phyloP scores from a whole-genome alignment of 1,140 invertebrate species.

The Lepidurus apus region DNA sequence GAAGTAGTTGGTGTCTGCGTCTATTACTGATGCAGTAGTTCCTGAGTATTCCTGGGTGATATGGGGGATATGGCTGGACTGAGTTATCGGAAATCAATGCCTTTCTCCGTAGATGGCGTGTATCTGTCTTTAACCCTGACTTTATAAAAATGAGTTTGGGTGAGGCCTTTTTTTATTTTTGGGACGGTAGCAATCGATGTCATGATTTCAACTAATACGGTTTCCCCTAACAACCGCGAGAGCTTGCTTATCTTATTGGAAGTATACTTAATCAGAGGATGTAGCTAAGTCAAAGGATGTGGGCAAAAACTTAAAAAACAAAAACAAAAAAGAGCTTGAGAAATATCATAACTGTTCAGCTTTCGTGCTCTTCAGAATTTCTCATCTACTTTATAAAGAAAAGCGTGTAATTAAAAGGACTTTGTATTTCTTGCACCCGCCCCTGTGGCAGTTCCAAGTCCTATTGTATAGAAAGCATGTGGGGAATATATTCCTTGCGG shows the following conservation, averaged over 20 bases:
- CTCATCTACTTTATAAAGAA: no score
- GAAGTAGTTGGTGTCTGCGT: background rate
- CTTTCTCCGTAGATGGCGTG: background rate
- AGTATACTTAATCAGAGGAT: no score
- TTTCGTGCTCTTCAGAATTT: no score
- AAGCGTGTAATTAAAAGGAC: no score
- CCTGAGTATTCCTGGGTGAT: background rate
- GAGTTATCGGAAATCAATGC: conserved; percentile 19
- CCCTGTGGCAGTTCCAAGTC: no score
- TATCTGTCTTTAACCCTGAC: conserved; percentile 7
- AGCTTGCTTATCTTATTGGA: background rate
- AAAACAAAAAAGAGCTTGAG: no score
- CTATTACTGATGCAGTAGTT: background rate
- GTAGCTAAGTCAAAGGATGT: no score
- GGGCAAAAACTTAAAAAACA: no score
- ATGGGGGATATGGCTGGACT: background rate
- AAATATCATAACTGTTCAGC: no score
- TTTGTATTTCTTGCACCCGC: no score
- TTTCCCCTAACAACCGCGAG: background rate
- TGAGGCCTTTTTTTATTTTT: background rate
- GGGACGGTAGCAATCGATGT: background rate
- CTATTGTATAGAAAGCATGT: no score
- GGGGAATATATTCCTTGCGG: no score
- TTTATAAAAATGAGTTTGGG: background rate
- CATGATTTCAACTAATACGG: background rate